Evolutionary conservation across 2,797 vertebrate species (phyloP).

Genomic region (Synaphobranchus kaupii): DNA sequence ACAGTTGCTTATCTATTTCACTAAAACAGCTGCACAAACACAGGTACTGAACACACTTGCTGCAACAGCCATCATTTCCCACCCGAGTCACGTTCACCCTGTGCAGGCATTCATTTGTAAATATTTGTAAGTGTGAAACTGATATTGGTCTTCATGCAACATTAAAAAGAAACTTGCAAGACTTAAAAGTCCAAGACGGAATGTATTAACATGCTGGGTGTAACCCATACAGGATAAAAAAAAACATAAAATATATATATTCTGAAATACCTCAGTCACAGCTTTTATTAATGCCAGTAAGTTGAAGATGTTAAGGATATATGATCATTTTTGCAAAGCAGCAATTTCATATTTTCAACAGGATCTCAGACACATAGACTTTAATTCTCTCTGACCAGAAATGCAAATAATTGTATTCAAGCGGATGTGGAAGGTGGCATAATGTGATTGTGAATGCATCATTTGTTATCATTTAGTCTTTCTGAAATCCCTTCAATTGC

Average conservation of each 20-base stretch:
- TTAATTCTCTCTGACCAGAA: neutral
- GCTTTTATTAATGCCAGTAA: neutral
- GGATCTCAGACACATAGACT: neutral
- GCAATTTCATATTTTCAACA: neutral
- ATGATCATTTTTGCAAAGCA: neutral
- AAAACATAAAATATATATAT: neutral
- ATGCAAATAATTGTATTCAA: neutral
- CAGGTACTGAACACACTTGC: too few species aligned
- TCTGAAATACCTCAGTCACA: neutral
- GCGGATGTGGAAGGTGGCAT: neutral
- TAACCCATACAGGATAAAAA: neutral
- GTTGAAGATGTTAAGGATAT: neutral
- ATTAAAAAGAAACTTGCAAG: neutral
- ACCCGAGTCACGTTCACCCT: neutral
- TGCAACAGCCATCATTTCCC: neutral
- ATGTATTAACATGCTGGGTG: neutral
- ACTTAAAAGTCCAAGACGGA: neutral
- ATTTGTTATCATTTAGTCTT: neutral
- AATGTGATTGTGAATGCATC: neutral
- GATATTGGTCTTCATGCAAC: neutral
- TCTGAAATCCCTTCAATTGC: neutral
- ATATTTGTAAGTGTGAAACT: neutral
- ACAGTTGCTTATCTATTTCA: slow-evolving; percentile 25
- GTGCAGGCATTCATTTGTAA: neutral
- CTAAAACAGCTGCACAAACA: neutral